phyloP scores from a whole-genome alignment of 23 tunicate genomes.

The Phallusia fumigata region DNA sequence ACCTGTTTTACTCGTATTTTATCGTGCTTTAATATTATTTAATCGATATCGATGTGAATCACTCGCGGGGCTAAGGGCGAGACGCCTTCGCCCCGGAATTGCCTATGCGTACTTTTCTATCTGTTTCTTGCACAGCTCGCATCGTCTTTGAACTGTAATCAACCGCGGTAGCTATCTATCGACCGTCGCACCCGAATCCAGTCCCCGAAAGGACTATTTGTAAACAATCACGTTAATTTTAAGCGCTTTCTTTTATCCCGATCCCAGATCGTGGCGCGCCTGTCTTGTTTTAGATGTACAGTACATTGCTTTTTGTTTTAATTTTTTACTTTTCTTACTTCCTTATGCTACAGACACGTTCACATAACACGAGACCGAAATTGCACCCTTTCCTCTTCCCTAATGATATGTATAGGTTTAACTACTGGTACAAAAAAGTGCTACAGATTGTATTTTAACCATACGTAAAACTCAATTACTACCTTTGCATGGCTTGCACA shows the following conservation, averaged over 20 bases:
- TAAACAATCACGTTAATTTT: not conserved
- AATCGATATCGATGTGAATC: not conserved
- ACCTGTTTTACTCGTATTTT: not conserved
- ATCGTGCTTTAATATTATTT: not conserved
- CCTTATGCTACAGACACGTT: not conserved
- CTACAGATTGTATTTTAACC: not conserved
- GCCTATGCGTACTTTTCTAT: slow-evolving; percentile 9
- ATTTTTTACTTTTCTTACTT: not conserved
- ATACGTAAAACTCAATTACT: not conserved
- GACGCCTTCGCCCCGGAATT: not conserved
- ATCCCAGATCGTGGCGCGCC: not conserved
- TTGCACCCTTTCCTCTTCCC: not conserved
- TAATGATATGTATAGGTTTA: not conserved
- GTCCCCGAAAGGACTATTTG: not conserved
- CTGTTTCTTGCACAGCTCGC: slow-evolving; percentile 3
- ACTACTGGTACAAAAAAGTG: not conserved
- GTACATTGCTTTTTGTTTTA: not conserved
- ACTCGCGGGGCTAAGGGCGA: not conserved
- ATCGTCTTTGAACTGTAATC: not conserved
- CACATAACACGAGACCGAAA: no score
- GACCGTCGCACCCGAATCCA: not conserved
- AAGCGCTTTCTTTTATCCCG: not conserved
- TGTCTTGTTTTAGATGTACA: not conserved
- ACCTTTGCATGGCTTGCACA: not conserved
- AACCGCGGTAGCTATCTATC: slow-evolving; percentile 2